Conservation (phyloP, 2,888 invertebrate genomes). For the Pristionchus entomophagus region DNA sequence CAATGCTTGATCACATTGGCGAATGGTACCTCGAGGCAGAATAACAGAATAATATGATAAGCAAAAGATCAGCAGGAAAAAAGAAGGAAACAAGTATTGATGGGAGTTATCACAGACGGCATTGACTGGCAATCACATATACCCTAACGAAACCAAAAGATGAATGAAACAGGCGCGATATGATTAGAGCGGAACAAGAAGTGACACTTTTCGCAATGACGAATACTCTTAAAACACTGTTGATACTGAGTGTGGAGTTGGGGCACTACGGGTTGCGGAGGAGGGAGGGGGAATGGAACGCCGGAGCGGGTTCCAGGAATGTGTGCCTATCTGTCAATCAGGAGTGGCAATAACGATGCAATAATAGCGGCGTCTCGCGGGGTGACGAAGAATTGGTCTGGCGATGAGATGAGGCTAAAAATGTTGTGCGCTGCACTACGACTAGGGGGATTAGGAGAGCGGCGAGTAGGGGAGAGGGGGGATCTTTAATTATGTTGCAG, state of each 20-base stretch:
- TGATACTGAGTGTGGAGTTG: background rate
- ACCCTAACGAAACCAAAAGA: background rate
- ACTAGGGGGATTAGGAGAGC: background rate
- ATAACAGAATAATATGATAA: background rate
- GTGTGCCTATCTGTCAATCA: background rate
- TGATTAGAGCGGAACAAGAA: too few relatives aligned
- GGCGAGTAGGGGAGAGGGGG: background rate
- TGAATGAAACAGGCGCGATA: background rate
- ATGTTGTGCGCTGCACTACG: background rate
- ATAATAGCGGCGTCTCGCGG: background rate
- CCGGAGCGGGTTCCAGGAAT: conserved; percentile 20
- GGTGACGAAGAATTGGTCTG: background rate
- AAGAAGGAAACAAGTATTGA: conserved; percentile 11
- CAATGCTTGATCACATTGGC: background rate
- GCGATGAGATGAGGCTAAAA: background rate
- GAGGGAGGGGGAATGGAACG: background rate
- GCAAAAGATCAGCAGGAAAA: background rate
- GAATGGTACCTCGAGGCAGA: background rate
- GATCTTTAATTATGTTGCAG: conserved; percentile 30
- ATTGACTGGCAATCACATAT: too few relatives aligned
- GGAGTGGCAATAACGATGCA: background rate
- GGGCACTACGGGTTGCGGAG: background rate
- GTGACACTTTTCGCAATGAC: background rate
- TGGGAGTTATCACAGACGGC: background rate
- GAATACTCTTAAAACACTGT: background rate